A percentile compares a stretch with the other conserved stretches of the same genome.
These are phyloP conservation scores for Blera fallax DNA, from an alignment of 2,888 invertebrate genomes.

Conservation along the genomic window DNA sequence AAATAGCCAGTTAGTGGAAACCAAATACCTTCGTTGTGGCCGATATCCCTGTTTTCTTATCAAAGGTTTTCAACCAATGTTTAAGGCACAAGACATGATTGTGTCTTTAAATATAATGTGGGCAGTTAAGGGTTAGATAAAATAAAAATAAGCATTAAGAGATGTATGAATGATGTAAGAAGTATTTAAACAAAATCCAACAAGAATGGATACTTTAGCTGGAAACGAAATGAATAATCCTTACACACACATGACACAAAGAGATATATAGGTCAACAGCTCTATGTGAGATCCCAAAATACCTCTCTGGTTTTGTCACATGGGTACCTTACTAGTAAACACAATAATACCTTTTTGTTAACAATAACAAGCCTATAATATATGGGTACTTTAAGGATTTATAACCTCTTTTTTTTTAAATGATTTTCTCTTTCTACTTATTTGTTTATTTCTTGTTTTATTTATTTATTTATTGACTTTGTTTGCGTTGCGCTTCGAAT, in stretches of 20 bases:
- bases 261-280: background rate
- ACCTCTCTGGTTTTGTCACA: background rate
- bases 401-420: background rate
- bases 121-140: too few relatives aligned
- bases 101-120: too few relatives aligned
- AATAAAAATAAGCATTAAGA: background rate
- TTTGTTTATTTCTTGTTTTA: background rate
- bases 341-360: background rate
- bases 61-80: too few relatives aligned
- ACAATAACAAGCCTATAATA: background rate
- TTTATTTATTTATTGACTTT: conserved; percentile 8
- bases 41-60: too few relatives aligned
- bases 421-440: background rate
- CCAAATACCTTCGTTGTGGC: too few relatives aligned
- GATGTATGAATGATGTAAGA: background rate
- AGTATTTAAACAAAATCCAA: background rate
- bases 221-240: background rate
- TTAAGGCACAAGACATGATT: too few relatives aligned
- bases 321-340: background rate
- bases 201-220: background rate
- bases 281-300: background rate
- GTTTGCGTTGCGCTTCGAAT: conserved; percentile 1
- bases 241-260: background rate
- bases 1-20: too few relatives aligned
- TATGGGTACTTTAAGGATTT: background rate